Conservation (phyloP, 2,888 invertebrate species). For the Polietes domitor region DNA sequence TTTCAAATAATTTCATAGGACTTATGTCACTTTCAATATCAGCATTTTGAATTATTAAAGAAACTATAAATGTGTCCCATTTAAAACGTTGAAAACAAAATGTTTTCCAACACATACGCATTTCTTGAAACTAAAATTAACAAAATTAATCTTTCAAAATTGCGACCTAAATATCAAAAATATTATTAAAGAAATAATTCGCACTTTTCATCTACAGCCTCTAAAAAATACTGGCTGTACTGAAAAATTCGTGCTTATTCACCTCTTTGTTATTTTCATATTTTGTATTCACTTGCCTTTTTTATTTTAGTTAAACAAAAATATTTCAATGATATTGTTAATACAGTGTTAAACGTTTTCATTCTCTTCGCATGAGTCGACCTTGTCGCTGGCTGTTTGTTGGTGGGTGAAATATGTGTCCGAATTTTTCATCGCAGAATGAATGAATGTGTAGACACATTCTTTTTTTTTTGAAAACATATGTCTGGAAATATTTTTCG, state of each 20-base stretch:
- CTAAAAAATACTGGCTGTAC: neutral
- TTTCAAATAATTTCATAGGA: too few species aligned
- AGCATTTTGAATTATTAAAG: too few species aligned
- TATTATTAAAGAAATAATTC: neutral
- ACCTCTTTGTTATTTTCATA: neutral
- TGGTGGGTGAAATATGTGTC: neutral
- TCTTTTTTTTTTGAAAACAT: neutral
- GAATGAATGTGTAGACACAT: conserved; percentile 19
- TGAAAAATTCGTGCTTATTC: neutral
- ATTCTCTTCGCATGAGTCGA: neutral
- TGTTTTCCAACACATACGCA: neutral
- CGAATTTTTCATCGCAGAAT: neutral
- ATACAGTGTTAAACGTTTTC: conserved; percentile 27
- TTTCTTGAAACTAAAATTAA: too few species aligned
- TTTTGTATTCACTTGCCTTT: neutral
- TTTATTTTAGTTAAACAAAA: neutral
- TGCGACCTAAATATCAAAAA: neutral
- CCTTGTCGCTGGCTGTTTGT: neutral
- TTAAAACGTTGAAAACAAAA: neutral
- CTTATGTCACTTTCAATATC: too few species aligned
- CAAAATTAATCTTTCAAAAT: neutral
- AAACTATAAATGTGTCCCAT: too few species aligned
- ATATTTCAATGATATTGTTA: conserved; percentile 20
- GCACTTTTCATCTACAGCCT: neutral
- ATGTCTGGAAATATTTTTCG: conserved; percentile 24